Evolutionary conservation across 2,797 vertebrate species (phyloP), one percentile per base, ranked within the genome.

Genomic region (Silurus aristotelis): DNA sequence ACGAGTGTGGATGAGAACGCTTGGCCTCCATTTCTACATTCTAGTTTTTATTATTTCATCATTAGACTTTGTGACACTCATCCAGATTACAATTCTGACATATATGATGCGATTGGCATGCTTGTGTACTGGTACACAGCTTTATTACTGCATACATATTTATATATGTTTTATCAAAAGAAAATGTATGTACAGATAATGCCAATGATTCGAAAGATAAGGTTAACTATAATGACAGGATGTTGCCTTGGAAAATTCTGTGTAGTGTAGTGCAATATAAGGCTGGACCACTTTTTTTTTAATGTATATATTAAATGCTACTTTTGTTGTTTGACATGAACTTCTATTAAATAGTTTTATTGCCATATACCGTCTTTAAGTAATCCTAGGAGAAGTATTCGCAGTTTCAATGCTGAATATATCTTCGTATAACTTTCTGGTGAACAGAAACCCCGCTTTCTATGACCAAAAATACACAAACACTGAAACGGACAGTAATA

Each of bases 241-340:
- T 2, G 1, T 5, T 56, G 72, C 25, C n/a, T 79, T 63, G 38
- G 38, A 38, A 52, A 46, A 43, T 60, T 61, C 19, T 22, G 38
- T 58, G 9, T 56, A 58, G 17, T 60, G 22, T 78, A 60, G 27
- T 80, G 77, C 60, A 80, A 64, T 80, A 48, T 15, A 43, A 80
- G 22, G 61, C 43, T 80, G 60, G 76, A 43, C 76, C 56, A 75
- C 4, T 38, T 38, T 38, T 38, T 38, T 4, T 38, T 38, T 38
- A 4, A 38, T 38, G 38, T 38, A 38, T 38, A 38, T 38, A 38
- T 38, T 38, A 38, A 38, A 38, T 38, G 38, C 38, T 38, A 38
- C 38, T 38, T 38, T 38, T 38, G 38, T 38, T 38, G 38, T 38
- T 38, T 38, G 4, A 38, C 38, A 38, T 38, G 38, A 38, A 38